Conservation (phyloP, 2,888 invertebrate species). For the Octonoba sinensis region DNA sequence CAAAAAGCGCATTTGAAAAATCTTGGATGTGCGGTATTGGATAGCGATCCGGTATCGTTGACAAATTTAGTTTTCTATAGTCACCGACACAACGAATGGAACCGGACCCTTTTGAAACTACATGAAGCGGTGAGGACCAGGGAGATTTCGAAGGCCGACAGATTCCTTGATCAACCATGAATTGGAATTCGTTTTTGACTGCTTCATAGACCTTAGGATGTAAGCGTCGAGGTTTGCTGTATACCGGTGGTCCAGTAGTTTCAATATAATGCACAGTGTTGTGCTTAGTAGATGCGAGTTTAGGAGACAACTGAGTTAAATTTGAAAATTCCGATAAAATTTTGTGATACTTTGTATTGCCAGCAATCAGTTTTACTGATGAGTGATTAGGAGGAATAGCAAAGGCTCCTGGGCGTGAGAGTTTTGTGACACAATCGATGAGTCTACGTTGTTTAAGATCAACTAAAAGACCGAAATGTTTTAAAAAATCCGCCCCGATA, state of each 20-base stretch:
- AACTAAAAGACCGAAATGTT: not conserved
- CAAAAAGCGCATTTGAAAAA: not conserved
- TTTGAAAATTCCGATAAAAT: constrained; percentile 9
- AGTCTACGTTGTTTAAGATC: not conserved
- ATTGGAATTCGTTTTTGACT: constrained; percentile 18
- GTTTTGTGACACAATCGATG: not conserved
- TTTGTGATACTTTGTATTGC: constrained; percentile 1
- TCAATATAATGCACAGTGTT: constrained; percentile 7
- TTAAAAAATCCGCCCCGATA: not conserved
- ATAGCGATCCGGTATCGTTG: not conserved
- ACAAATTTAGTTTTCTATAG: not conserved
- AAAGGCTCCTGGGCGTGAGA: not conserved
- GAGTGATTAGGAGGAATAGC: not conserved
- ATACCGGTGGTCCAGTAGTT: constrained; percentile 2
- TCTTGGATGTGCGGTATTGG: constrained; percentile 8
- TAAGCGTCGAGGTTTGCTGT: constrained; percentile 7
- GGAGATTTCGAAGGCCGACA: not conserved
- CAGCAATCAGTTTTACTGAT: constrained; percentile 11
- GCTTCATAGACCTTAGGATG: not conserved
- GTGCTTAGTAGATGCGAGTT: not conserved
- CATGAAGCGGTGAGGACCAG: constrained; percentile 8
- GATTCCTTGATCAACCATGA: not conserved
- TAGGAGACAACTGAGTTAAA: not conserved
- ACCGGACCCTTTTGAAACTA: not conserved
- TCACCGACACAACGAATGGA: not conserved